Conservation (phyloP, 1,140 invertebrate genomes). For the Bradynema listronoti region DNA sequence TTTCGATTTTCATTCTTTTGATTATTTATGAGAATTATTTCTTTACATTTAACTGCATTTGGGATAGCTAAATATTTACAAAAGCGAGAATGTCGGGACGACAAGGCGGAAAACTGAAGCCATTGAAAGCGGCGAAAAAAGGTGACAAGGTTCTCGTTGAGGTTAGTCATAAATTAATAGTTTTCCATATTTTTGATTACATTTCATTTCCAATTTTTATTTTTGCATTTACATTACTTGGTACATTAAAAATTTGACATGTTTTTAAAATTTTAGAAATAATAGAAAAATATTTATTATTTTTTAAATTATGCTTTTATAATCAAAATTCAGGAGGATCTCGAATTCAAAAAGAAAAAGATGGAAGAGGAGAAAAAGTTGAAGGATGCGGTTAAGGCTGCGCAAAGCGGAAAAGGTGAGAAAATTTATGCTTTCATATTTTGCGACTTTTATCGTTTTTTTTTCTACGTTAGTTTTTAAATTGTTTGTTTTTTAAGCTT, state of each 20-base stretch:
- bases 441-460: neutral
- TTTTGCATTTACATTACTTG: no score
- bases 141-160: slow-evolving; percentile 57
- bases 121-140: slow-evolving; percentile 60
- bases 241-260: no score
- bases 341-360: slow-evolving; percentile 67
- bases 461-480: neutral
- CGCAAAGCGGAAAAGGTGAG: slow-evolving; percentile 76
- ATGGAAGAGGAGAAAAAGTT: slow-evolving; percentile 74
- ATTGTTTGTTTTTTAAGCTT: no score
- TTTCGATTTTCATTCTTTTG: neutral
- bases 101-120: slow-evolving; percentile 60
- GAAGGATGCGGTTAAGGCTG: slow-evolving; percentile 72
- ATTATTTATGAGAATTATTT: neutral
- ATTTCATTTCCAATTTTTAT: slow-evolving; percentile 10
- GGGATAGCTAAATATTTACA: neutral
- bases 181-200: slow-evolving; percentile 11
- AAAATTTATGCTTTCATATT: neutral
- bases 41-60: neutral
- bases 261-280: no score
- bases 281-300: neutral
- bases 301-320: neutral
- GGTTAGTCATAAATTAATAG: slow-evolving; percentile 48
- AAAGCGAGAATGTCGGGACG: slow-evolving; percentile 39
- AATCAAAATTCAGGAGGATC: slow-evolving; percentile 59